Conservation (phyloP, 2,113 vertebrate genomes). For the Puffinus mauretanicus region DNA sequence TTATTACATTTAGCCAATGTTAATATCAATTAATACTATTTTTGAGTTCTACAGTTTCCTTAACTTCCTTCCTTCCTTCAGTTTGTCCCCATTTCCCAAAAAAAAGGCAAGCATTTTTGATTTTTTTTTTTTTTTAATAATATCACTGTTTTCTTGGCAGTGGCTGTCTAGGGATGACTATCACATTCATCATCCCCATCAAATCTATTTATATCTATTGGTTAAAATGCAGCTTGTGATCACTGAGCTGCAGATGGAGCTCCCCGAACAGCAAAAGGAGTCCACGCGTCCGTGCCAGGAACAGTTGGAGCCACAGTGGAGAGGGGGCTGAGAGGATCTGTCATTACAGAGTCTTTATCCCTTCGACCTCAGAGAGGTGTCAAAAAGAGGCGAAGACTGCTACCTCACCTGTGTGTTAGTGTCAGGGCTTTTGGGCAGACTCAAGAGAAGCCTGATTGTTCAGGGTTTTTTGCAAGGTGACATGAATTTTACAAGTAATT, state of each 20-base stretch:
- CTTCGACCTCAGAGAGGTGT: neutral
- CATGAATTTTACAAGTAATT: neutral
- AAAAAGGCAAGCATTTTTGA: neutral
- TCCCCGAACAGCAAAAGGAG: neutral
- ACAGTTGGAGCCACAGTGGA: neutral
- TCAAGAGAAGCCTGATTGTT: neutral
- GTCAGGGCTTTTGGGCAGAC: neutral
- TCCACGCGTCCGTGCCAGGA: neutral
- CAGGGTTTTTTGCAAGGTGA: neutral
- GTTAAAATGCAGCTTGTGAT: slow-evolving; percentile 31
- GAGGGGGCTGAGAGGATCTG: neutral
- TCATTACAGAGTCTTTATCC: neutral
- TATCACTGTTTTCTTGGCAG: neutral
- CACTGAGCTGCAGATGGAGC: slow-evolving; percentile 43
- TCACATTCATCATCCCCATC: neutral
- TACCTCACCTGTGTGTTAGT: neutral
- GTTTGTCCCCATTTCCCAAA: neutral
- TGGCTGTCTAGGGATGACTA: neutral
- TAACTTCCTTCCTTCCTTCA: neutral
- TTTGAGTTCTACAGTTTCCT: neutral
- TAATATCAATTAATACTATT: neutral
- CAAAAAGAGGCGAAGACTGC: neutral
- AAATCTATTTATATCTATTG: slow-evolving; percentile 11
- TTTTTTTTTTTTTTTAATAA: neutral
- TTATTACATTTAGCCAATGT: neutral